Base-by-base conservation (phyloP, 2,797 vertebrate species). In the Mus caroli region DNA sequence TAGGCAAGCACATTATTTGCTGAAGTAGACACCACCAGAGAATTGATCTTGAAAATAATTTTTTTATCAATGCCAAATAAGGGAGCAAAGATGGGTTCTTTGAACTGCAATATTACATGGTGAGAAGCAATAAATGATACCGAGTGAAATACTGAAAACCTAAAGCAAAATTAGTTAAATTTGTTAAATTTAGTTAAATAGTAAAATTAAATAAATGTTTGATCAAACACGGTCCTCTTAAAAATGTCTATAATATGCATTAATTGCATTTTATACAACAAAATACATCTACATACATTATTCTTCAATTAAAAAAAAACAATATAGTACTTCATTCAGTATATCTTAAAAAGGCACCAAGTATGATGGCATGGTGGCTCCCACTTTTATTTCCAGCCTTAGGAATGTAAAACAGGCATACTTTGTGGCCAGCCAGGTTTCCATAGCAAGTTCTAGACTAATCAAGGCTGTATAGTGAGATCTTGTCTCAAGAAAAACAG, bases 241-340 rank as follows among this genome's bases (percentile, higher is more conserved):
- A 54, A 86, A 67, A 78, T 17, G 79, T 8, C 56, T 75, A 71
- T 31, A 4, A 85, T 78, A 69, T n/a, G 43, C 40, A 34, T 58
- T 10, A 91, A 73, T 5, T 75, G 2, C 3, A 67, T 95, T 96
- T 64, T 67, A 12, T 34, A 22, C 64, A 43, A 40, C 1, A 69
- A 28, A 71, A 85, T 90, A 62, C n/a, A 34, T 26, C 0, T 12
- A 40, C 34, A 56, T 40, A 40, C 71, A 13, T 54, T 77, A 90
- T 77, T 95, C 24, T 24, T 22, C 58, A 75, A 58, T 67, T 22
- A 71, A 90, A 93, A 90, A 92, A 71, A 77, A 67, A 76, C 34
- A 75, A 7, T 60, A 28, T 28, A 94, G 3, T 84, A 88, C 67
- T 87, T 76, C 62, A 14, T 64, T 67, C 19, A 64, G 60, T 20